Evolutionary conservation across 2,113 vertebrate species (phyloP).

Genomic region (Petromus typicus): DNA sequence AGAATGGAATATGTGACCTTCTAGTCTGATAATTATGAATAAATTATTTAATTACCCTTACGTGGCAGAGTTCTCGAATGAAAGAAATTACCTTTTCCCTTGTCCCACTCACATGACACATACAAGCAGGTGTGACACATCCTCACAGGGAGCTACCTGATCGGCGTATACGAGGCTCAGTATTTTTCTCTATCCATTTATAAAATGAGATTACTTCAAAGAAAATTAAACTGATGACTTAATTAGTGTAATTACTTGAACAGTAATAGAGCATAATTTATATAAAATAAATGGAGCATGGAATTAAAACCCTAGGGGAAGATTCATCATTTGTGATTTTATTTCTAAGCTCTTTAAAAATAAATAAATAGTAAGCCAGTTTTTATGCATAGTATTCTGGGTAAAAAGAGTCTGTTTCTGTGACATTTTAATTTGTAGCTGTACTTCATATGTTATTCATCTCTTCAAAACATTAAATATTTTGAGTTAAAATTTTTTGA

Average conservation of each 20-base stretch:
- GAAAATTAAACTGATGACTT: slow-evolving; percentile 24
- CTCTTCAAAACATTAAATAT: slow-evolving; percentile 47
- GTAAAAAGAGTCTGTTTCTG: neutral
- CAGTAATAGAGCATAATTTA: slow-evolving; percentile 37
- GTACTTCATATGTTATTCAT: neutral
- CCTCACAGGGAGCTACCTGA: neutral
- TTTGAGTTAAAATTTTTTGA: slow-evolving; percentile 39
- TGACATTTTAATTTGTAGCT: neutral
- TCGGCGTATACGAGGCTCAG: neutral
- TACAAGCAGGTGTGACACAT: neutral
- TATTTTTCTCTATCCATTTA: slow-evolving; percentile 10
- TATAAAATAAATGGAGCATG: slow-evolving; percentile 46
- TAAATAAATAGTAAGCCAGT: neutral
- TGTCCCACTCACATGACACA: accelerated
- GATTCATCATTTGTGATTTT: neutral
- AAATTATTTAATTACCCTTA: neutral
- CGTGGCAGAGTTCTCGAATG: neutral
- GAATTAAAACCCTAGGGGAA: slow-evolving; percentile 30
- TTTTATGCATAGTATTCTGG: neutral
- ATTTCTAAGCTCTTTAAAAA: slow-evolving; percentile 48
- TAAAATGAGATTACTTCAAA: slow-evolving; percentile 52
- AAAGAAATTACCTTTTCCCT: neutral
- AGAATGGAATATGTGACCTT: neutral
- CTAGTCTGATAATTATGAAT: neutral
- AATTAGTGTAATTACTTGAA: slow-evolving; percentile 59